Percentiles rank a stretch among this genome's conserved stretches.
These are phyloP conservation scores for Rhingia campestris DNA, from an alignment of 2,888 invertebrate genomes.

Conservation along the genomic window DNA sequence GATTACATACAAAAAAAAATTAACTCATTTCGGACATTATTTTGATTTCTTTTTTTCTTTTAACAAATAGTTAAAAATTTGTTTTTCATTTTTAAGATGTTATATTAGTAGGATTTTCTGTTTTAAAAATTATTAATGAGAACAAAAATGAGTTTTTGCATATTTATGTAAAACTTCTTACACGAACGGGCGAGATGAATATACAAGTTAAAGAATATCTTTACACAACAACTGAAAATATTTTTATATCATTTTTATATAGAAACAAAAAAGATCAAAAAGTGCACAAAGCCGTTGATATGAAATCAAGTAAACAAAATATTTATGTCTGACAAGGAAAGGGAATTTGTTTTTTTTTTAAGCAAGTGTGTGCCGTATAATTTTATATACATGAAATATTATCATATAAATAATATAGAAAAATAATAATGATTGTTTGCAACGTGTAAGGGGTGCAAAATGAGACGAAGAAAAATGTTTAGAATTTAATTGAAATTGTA, in stretches of 20 bases:
- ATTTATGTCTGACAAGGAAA: not conserved
- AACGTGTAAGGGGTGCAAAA: slow-evolving; percentile 48
- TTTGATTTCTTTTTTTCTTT: slow-evolving; percentile 25
- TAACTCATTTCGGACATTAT: slow-evolving; percentile 9
- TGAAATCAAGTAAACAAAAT: slow-evolving; percentile 6
- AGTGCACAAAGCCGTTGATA: slow-evolving; percentile 45
- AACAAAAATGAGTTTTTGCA: slow-evolving; percentile 2
- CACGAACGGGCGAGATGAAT: slow-evolving; percentile 6
- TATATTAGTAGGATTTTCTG: slow-evolving; percentile 28
- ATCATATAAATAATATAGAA: slow-evolving; percentile 33
- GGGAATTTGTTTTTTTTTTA: slow-evolving; percentile 29
- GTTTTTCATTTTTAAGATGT: slow-evolving; percentile 29
- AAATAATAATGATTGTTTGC: slow-evolving; percentile 39
- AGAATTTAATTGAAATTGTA: slow-evolving; percentile 59
- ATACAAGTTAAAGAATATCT: not conserved
- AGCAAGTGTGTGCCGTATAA: slow-evolving; percentile 59
- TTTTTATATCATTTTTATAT: not conserved
- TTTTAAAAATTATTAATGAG: slow-evolving; percentile 5
- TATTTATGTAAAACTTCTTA: slow-evolving; percentile 42
- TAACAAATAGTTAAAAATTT: slow-evolving; percentile 15
- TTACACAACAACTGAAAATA: not conserved
- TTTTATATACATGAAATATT: slow-evolving; percentile 63
- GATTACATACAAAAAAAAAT: slow-evolving; percentile 41
- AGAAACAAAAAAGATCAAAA: not conserved
- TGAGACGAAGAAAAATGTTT: slow-evolving; percentile 44